Evolutionary conservation across 2,888 invertebrate species (phyloP).

Genomic region (Hecatera dysodea): DNA sequence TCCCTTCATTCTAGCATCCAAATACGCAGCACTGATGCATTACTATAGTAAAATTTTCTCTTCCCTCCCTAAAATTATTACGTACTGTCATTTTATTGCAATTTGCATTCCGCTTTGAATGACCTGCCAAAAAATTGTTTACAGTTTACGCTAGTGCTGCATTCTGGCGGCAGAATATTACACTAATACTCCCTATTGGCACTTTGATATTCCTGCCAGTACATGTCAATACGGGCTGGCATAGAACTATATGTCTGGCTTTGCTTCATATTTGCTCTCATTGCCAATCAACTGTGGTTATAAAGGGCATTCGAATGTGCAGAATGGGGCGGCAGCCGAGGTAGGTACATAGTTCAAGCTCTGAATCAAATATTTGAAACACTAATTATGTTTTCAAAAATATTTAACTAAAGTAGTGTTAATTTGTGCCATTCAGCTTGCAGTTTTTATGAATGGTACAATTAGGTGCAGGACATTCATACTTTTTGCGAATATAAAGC

Average conservation of each 20-base stretch:
- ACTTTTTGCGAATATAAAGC: constrained; percentile 10
- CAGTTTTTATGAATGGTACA: constrained; percentile 40
- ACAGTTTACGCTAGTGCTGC: too few species aligned
- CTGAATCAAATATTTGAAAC: constrained; percentile 18
- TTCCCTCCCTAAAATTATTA: too few species aligned
- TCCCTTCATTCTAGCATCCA: too few species aligned
- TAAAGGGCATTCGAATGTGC: background rate
- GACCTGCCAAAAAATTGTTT: too few species aligned
- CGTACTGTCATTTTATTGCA: too few species aligned
- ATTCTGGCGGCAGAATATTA: too few species aligned
- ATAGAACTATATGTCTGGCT: constrained; percentile 9
- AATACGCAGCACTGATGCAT: too few species aligned
- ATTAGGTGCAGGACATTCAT: constrained; percentile 13
- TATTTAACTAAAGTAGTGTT: constrained; percentile 27
- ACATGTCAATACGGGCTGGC: background rate
- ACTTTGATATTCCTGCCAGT: background rate
- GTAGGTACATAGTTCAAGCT: background rate
- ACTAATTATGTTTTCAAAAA: constrained; percentile 12
- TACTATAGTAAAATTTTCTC: too few species aligned
- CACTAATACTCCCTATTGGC: too few species aligned
- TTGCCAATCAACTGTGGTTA: background rate
- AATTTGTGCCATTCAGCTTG: constrained; percentile 20
- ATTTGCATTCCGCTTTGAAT: too few species aligned
- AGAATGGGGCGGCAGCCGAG: too few species aligned
- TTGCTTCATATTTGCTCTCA: background rate